Base-by-base conservation (phyloP, 2,888 invertebrate genomes). In the Drosophila maculinotata region DNA sequence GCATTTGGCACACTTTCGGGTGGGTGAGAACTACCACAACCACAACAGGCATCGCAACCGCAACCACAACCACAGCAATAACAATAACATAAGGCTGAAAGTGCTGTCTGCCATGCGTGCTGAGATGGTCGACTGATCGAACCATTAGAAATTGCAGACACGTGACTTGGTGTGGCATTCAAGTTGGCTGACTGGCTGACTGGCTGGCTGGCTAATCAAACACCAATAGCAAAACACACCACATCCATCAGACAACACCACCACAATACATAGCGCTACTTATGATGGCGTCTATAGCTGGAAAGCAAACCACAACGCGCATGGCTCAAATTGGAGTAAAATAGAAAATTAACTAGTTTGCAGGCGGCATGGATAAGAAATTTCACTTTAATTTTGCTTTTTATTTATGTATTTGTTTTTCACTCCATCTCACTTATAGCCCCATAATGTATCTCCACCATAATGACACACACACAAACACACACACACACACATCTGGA, bases 261-360 rank as follows among this genome's bases (percentile, higher is more conserved):
- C 12, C 35, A 41, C 54, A 45, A 20, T n/a, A 25, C 66, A 54
- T 42, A 45, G 54, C 52, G 35, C 59, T 59, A 58, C 64, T 78
- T 78, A 83, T 74, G 69, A 76, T 71, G 57, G 70, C 66, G 60
- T 68, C 44, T 59, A 53, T 30, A 56, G 77, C 57, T 69, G 60
- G 78, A 82, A 76, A 81, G 79, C 76, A 81, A 72, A 64, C 72
- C 65, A 47, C 73, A 67, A 70, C 58, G 44, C 30, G 64, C 53
- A 60, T 48, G 44, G 67, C 83, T 76, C 57, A 81, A 89, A 89
- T 86, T 89, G 81, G 83, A 87, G 86, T 89, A 86, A 85, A 88
- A 83, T 88, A 86, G 88, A 85, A 87, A 89, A 89, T 80, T 85
- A 83, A 87, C 87, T 80, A 79, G 89, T 89, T 89, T 87, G 69